Percentiles rank a stretch among this genome's conserved stretches.
These are phyloP conservation scores for Melopsittacus undulatus DNA, from an alignment of 2,797 vertebrate species.

Conservation along the genomic window DNA sequence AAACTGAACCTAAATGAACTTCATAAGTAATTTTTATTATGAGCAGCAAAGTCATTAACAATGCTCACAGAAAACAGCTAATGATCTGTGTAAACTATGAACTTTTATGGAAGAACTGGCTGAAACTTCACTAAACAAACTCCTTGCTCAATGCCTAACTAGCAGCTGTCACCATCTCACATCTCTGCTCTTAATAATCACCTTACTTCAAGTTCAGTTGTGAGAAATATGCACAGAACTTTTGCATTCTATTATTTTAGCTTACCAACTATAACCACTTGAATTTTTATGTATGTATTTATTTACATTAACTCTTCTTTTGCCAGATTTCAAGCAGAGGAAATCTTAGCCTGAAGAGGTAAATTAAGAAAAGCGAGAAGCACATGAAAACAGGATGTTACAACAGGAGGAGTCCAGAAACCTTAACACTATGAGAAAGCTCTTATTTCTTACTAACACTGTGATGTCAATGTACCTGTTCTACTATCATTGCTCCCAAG, in stretches of 20 bases:
- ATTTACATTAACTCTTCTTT: not conserved
- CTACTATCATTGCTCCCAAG: constrained; percentile 88
- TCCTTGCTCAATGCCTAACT: not conserved
- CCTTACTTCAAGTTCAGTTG: not conserved
- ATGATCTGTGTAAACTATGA: not conserved
- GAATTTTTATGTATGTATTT: not conserved
- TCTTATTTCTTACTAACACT: not conserved
- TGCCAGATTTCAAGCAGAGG: not conserved
- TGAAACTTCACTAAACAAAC: not conserved
- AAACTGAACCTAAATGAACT: not conserved
- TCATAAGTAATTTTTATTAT: not conserved
- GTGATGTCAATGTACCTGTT: constrained; percentile 72
- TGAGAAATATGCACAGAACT: not conserved
- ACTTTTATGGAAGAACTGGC: not conserved
- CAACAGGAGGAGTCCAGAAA: not conserved
- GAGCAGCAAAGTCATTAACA: not conserved
- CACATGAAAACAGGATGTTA: not conserved
- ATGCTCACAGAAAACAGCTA: not conserved
- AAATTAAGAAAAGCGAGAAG: not conserved
- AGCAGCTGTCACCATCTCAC: not conserved
- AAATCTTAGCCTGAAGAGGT: not conserved
- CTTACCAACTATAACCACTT: not conserved
- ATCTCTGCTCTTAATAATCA: not conserved
- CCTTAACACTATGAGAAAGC: not conserved
- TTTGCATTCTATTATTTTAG: not conserved